A percentile compares a stretch with the other conserved stretches of the same genome.
phyloP scores from a whole-genome alignment of 2,113 vertebrate genomes.

The Tupaia tana region DNA sequence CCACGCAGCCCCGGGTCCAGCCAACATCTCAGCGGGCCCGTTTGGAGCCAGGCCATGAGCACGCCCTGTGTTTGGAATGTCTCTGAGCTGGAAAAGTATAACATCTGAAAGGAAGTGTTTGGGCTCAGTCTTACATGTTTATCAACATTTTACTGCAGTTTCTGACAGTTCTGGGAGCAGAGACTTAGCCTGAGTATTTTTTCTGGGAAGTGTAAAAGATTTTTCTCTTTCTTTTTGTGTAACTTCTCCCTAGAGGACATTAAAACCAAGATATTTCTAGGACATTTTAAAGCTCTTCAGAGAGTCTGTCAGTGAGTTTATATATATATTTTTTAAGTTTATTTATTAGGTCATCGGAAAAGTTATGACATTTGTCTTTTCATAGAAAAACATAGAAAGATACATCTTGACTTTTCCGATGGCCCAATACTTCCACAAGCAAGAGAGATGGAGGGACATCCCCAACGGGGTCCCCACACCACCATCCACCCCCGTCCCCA shows the following conservation, averaged over 20 bases:
- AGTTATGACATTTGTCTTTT: no score
- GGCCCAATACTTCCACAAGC: no score
- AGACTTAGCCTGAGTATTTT: conserved; percentile 34
- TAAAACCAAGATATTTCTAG: background rate
- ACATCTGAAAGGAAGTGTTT: conserved; percentile 26
- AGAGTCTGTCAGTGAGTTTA: background rate
- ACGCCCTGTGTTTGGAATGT: background rate
- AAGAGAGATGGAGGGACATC: no score
- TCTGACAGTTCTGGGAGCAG: conserved; percentile 33
- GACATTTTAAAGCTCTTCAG: background rate
- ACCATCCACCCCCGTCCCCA: no score
- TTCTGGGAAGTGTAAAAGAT: background rate
- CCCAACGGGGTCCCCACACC: no score
- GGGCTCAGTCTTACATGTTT: background rate
- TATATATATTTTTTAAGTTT: background rate
- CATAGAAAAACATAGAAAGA: no score
- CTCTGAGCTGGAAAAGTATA: conserved; percentile 36
- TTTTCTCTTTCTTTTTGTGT: background rate
- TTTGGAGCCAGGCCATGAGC: background rate
- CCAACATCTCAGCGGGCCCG: background rate
- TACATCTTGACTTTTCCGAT: no score
- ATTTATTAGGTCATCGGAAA: no score
- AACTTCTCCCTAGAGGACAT: background rate
- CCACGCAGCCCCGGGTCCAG: background rate
- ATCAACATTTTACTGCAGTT: conserved; percentile 40